These are phyloP conservation scores for Eupithecia subumbrata DNA, from an alignment of 2,888 invertebrate species.

Conservation along the genomic window DNA sequence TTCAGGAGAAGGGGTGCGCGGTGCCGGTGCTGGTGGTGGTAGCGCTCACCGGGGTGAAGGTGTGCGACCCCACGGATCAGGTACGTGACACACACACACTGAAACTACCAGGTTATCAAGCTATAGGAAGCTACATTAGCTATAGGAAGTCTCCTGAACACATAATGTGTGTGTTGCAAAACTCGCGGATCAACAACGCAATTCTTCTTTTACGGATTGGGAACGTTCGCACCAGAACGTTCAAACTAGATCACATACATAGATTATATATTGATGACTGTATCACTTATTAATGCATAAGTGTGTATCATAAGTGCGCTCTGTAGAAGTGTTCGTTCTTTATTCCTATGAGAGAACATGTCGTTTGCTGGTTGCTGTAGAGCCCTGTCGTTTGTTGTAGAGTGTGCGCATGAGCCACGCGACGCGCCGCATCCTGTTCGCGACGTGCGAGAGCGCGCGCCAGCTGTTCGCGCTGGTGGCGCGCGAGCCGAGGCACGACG, in stretches of 20 bases:
- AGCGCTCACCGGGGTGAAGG: constrained; percentile 91
- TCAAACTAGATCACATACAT: no score
- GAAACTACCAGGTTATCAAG: neutral
- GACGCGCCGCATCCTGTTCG: constrained; percentile 92
- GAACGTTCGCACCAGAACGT: neutral
- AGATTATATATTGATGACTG: neutral
- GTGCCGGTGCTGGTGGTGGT: constrained; percentile 89
- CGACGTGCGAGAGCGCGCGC: constrained; percentile 92
- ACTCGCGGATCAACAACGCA: neutral
- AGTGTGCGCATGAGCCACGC: constrained; percentile 93
- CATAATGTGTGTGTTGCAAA: neutral
- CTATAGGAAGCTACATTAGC: neutral
- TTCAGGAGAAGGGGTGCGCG: constrained; percentile 86
- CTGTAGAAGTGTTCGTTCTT: neutral
- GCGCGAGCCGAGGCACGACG: constrained; percentile 76
- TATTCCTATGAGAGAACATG: neutral
- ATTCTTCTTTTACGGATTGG: neutral
- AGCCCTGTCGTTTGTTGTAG: constrained; percentile 76
- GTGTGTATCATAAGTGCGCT: no score
- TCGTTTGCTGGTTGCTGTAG: neutral
- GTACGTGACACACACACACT: constrained; percentile 68
- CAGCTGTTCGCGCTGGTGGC: constrained; percentile 91
- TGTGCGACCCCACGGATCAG: constrained; percentile 93
- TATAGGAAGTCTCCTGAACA: neutral
- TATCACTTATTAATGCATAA: no score